These are phyloP conservation scores for Neodiprion virginianus DNA, from an alignment of 1,140 invertebrate genomes.

Conservation along the genomic window DNA sequence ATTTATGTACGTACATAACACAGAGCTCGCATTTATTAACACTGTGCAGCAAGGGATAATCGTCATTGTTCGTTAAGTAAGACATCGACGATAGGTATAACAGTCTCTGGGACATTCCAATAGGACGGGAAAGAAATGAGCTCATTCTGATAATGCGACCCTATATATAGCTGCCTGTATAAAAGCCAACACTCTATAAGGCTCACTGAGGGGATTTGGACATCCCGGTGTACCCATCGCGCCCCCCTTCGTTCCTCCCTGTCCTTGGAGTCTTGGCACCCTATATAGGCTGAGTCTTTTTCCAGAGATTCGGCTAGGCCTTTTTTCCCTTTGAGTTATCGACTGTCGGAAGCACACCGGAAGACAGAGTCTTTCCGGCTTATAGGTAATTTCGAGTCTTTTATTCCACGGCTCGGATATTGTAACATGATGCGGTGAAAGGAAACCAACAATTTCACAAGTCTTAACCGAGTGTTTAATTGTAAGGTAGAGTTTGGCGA, in stretches of 20 bases:
- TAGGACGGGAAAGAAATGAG: constrained; percentile 49
- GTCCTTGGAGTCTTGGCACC: constrained; percentile 8
- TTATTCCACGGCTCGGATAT: not conserved
- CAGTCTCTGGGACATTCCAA: not conserved
- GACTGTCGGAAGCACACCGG: constrained; percentile 42
- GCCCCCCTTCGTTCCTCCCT: constrained; percentile 1
- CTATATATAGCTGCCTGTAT: constrained; percentile 36
- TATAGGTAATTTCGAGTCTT: constrained; percentile 2
- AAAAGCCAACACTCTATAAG: constrained; percentile 43
- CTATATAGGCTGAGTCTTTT: constrained; percentile 9
- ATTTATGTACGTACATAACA: too few species aligned
- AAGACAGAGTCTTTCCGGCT: not conserved
- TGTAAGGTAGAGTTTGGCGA: not conserved
- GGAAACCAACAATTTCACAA: not conserved
- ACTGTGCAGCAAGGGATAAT: not conserved
- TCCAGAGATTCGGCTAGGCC: constrained; percentile 10
- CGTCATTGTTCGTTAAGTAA: not conserved
- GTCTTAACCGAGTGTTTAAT: not conserved
- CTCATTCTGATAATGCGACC: constrained; percentile 58
- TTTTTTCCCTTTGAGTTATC: constrained; percentile 38
- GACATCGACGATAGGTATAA: not conserved
- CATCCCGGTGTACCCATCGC: constrained; percentile 30
- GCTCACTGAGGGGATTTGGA: constrained; percentile 52
- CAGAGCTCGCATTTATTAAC: too few species aligned
- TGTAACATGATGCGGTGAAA: not conserved